Conservation (phyloP, 2,888 invertebrate species). For the Stenodera caucasica region DNA sequence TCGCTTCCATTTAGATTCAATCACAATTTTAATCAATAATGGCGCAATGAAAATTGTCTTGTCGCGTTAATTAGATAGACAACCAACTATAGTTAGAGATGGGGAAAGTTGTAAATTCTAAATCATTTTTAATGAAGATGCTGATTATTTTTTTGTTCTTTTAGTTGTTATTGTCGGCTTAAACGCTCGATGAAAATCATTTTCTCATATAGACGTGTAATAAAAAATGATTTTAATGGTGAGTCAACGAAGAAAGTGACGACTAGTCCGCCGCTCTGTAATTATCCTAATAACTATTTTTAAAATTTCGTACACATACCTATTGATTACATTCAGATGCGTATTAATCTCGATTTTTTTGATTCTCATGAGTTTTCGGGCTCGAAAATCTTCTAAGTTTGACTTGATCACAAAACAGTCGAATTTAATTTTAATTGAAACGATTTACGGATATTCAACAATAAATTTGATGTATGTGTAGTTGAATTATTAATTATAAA, state of each 20-base stretch:
- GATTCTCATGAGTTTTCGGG: no score
- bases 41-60: no score
- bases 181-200: no score
- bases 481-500: no score
- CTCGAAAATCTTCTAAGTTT: no score
- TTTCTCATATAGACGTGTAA: background rate
- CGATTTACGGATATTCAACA: slow-evolving; percentile 22
- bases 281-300: slow-evolving; percentile 42
- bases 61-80: background rate
- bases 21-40: no score
- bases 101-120: background rate
- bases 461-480: slow-evolving; percentile 19
- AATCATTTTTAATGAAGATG: background rate
- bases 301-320: slow-evolving; percentile 32
- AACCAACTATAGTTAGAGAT: background rate
- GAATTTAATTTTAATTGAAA: no score
- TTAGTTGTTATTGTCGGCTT: no score
- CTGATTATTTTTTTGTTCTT: no score
- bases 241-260: slow-evolving; percentile 15
- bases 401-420: no score
- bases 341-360: background rate
- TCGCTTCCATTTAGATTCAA: background rate
- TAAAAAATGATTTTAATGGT: slow-evolving; percentile 11
- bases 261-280: slow-evolving; percentile 37
- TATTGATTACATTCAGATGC: slow-evolving; percentile 14